Base-by-base conservation (phyloP, 2,113 vertebrate genomes). In the Pan paniscus region DNA sequence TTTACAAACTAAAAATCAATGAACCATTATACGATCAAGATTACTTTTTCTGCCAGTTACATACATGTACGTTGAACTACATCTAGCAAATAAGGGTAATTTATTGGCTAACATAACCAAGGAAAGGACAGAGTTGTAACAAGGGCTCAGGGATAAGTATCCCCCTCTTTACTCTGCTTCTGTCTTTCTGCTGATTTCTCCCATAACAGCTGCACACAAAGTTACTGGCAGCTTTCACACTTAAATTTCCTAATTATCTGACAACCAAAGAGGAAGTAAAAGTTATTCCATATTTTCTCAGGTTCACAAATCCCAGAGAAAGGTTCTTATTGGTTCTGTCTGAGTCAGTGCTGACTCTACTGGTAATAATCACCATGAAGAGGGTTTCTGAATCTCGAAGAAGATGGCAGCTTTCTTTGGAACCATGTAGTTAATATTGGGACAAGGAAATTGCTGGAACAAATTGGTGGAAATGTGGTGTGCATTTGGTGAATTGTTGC, bases 1-100 rank as follows among this genome's bases (percentile, higher is more conserved):
- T 91, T 90, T 95, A 67, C 10, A 85, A 85, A 88, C 48, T 94
- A 93, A 23, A 96, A 94, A 20, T 57, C n/a, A 79, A 18, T 80
- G 91, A 95, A 61, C 13, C 23, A 67, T 85, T 95, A 52, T 18
- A 55, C 82, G 40, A 91, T 93, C 4, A 68, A 38, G 35, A 92
- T 3, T 73, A 72, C 32, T 73, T 83, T 73, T 92, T 27, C 50
- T 75, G 20, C 43, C 72, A 18, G 22, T 68, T 22, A 70, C 50
- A 79, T 85, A 75, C 68, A 64, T 16, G 8, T 1, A 75, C 7
- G 3, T 78, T 73, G 4, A 86, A n/a, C 25, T 88, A 30, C 1
- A 25, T 55, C 18, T 67, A 89, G 25, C 4, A 92, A 93, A 90
- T 6, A 85, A 82, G 52, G 14, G 1, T 83, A 38, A 73, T 92